Evolutionary conservation across 2,888 invertebrate genomes (phyloP).

Genomic region (Ophioninae sp.): DNA sequence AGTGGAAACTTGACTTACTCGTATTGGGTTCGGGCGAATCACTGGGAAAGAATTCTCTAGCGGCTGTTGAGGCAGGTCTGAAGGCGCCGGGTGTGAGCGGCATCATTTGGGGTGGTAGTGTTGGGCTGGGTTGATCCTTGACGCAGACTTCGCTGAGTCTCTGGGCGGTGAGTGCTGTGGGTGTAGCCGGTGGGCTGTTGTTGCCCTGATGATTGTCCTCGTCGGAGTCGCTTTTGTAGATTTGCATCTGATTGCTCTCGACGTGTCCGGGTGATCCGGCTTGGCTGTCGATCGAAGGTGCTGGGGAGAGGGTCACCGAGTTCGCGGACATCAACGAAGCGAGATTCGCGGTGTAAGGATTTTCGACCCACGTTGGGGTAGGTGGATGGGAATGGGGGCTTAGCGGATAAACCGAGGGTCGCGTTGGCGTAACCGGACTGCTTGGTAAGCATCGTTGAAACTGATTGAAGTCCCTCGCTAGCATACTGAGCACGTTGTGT

Average conservation of each 20-base stretch:
- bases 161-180: slow-evolving; percentile 81
- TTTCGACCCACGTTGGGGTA: slow-evolving; percentile 88
- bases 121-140: slow-evolving; percentile 78
- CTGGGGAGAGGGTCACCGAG: slow-evolving; percentile 94
- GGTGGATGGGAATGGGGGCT: slow-evolving; percentile 92
- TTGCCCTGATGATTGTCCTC: slow-evolving; percentile 85
- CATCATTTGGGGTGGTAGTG: slow-evolving; percentile 77
- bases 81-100: slow-evolving; percentile 79
- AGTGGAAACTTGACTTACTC: slow-evolving; percentile 84
- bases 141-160: slow-evolving; percentile 79
- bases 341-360: slow-evolving; percentile 84
- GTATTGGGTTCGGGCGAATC: slow-evolving; percentile 93
- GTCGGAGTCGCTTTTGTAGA: slow-evolving; percentile 86
- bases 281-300: slow-evolving; percentile 93
- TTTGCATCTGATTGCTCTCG: slow-evolving; percentile 81
- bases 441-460: slow-evolving; percentile 91
- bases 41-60: slow-evolving; percentile 89
- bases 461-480: slow-evolving; percentile 90
- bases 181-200: slow-evolving; percentile 83
- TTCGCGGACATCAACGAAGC: slow-evolving; percentile 90
- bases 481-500: slow-evolving; percentile 95
- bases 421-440: slow-evolving; percentile 90
- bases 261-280: slow-evolving; percentile 92
- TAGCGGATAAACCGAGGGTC: slow-evolving; percentile 88
- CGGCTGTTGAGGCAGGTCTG: slow-evolving; percentile 81